Conservation (phyloP, 2,888 invertebrate species). For the Cerastis rubricosa region DNA sequence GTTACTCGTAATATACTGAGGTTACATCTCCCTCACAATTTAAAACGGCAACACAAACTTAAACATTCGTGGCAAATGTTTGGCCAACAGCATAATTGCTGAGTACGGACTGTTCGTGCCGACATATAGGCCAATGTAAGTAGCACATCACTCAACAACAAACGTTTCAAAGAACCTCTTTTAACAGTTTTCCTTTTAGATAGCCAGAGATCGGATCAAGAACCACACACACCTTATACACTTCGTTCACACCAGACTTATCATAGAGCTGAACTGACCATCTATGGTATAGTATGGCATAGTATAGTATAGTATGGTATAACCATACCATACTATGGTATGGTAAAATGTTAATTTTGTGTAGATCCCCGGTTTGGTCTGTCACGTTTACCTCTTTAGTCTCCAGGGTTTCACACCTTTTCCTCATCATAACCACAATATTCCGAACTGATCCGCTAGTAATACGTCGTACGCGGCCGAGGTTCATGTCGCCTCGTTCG, state of each 20-base stretch:
- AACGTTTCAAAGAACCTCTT: not conserved
- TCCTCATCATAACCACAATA: slow-evolving; percentile 9
- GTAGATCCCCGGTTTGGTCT: not conserved
- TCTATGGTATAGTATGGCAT: no score
- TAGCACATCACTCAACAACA: not conserved
- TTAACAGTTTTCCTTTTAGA: not conserved
- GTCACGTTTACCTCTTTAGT: not conserved
- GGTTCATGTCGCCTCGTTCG: slow-evolving; percentile 31
- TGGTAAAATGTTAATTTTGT: not conserved
- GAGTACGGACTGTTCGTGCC: not conserved
- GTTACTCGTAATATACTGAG: slow-evolving; percentile 41
- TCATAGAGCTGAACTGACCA: not conserved
- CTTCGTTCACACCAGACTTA: not conserved
- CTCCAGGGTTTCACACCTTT: slow-evolving; percentile 7
- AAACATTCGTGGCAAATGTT: slow-evolving; percentile 2
- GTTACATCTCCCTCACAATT: slow-evolving; percentile 43
- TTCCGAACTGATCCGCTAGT: slow-evolving; percentile 21
- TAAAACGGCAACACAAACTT: slow-evolving; percentile 19
- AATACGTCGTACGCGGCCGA: slow-evolving; percentile 19
- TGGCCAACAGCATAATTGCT: not conserved
- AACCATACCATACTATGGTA: no score
- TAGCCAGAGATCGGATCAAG: not conserved
- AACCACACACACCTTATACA: not conserved
- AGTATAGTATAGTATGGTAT: no score
- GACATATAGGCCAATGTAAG: not conserved